Base-by-base conservation (phyloP, 2,113 vertebrate genomes). In the Antechinus stuartii region DNA sequence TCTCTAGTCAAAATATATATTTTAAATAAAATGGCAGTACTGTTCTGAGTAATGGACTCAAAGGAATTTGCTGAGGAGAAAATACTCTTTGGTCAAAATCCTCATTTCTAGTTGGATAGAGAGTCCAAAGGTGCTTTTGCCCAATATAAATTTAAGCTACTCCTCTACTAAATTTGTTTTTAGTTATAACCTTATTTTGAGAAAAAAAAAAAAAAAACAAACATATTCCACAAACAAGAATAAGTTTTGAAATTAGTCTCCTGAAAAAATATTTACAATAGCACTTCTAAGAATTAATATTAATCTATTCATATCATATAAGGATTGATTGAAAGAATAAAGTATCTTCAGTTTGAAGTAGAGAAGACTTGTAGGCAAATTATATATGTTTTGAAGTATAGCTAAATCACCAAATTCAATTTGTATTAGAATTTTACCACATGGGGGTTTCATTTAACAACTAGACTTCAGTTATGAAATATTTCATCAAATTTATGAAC, bases 61-160 rank as follows among this genome's bases (percentile, higher is more conserved):
- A 27, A 84, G 16, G 76, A 92, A 42, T 93, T 30, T 42, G n/a
- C 91, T 92, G 91, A 94, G 89, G 93, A 94, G 94, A 27, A 0
- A 25, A 93, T 57, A 92, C 96, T n/a, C 30, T 96, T 27, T 94
- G 49, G 89, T 91, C 0, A 54, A 35, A 11, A 4, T 92, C 2
- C 24, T 24, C 91, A 16, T 89, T 50, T 91, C 76, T 50, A 94
- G 2, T 92, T 96, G 94, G 90, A 50, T 91, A 42, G 91, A 96
- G 93, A 96, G 84, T 91, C 92, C 30, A 54, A 25, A n/a, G 94
- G 24, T 96, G 97, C 0, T 76, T 89, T 76, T 93, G 91, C 35
- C 96, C 84, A 98, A 95, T 97, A 92, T 49, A 0, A 91, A 26
- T 23, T 94, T 92, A 90, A 96, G 1, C 94, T 97, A 92, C 8